A percentile compares a stretch with the other conserved stretches of the same genome.
Evolutionary conservation across 2,888 invertebrate species (phyloP).

Genomic region (Anoncus sp.): DNA sequence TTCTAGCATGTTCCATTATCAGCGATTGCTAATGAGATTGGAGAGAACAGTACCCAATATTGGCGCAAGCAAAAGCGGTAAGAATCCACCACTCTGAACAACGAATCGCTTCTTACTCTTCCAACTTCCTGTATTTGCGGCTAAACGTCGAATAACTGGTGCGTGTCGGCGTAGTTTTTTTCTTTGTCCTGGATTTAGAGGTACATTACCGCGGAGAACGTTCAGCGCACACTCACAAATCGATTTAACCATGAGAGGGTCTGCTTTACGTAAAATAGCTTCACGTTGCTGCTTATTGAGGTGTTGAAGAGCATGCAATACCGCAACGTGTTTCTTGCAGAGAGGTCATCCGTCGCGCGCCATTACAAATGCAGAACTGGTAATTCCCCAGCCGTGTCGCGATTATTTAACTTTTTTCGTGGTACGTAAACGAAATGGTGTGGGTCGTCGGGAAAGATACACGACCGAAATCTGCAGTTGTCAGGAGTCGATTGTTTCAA

Average conservation of each 20-base stretch:
- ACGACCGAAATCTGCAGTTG: slow-evolving; percentile 41
- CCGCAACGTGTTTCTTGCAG: slow-evolving; percentile 4
- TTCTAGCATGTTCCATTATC: not conserved
- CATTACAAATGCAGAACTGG: not conserved
- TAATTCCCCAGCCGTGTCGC: not conserved
- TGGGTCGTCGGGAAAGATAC: slow-evolving; percentile 38
- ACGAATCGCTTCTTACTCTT: not conserved
- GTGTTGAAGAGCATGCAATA: slow-evolving; percentile 9
- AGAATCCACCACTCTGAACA: slow-evolving; percentile 13
- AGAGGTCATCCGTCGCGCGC: not conserved
- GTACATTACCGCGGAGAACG: not conserved
- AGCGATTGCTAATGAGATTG: too few relatives aligned
- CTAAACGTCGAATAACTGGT: not conserved
- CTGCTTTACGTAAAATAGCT: not conserved
- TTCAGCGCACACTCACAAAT: slow-evolving; percentile 4
- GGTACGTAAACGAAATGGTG: slow-evolving; percentile 19
- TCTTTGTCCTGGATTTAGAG: not conserved
- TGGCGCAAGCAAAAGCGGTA: not conserved
- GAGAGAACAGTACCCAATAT: too few relatives aligned
- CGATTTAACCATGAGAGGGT: not conserved
- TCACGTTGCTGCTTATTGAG: not conserved
- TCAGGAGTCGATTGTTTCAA: slow-evolving; percentile 60
- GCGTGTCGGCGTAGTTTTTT: slow-evolving; percentile 13
- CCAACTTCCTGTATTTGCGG: too few relatives aligned
- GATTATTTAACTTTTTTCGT: not conserved